A percentile compares a stretch with the other conserved stretches of the same genome.
phyloP scores from a whole-genome alignment of 92 coral and sea anemone species.

The Phymanthus crucifer region DNA sequence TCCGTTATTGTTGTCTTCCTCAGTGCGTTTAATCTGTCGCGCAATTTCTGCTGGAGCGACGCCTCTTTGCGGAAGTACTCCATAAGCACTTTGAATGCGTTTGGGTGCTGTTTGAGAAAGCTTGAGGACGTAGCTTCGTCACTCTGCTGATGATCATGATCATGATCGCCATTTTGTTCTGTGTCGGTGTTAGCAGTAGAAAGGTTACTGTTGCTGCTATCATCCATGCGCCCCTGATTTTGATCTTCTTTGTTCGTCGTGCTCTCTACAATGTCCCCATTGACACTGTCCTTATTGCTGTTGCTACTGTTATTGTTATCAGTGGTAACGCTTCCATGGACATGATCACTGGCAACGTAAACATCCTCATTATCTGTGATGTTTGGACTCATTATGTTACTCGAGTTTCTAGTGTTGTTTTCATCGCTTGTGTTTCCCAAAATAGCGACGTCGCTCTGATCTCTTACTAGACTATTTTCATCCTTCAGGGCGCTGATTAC shows the following conservation, averaged over 20 bases:
- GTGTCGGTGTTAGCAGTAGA: background rate
- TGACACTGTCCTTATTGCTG: background rate
- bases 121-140: slow-evolving; percentile 1
- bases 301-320: background rate
- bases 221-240: background rate
- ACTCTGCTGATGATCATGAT: background rate
- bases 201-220: background rate
- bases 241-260: background rate
- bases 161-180: background rate
- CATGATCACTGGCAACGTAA: background rate
- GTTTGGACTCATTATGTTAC: background rate
- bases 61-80: slow-evolving; percentile 74
- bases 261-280: background rate
- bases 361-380: background rate
- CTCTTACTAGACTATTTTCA: background rate
- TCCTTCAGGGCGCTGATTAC: background rate
- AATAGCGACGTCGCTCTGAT: background rate
- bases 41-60: slow-evolving; percentile 42
- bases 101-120: slow-evolving; percentile 25
- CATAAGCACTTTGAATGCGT: slow-evolving; percentile 57
- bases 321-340: background rate
- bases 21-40: slow-evolving; percentile 19
- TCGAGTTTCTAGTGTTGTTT: background rate
- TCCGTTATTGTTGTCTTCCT: background rate
- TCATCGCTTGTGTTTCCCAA: background rate